Percentiles rank a stretch among this genome's conserved stretches.
These are phyloP conservation scores for Marcusenius ussheri DNA, from an alignment of 2,113 vertebrate species.

Conservation along the genomic window DNA sequence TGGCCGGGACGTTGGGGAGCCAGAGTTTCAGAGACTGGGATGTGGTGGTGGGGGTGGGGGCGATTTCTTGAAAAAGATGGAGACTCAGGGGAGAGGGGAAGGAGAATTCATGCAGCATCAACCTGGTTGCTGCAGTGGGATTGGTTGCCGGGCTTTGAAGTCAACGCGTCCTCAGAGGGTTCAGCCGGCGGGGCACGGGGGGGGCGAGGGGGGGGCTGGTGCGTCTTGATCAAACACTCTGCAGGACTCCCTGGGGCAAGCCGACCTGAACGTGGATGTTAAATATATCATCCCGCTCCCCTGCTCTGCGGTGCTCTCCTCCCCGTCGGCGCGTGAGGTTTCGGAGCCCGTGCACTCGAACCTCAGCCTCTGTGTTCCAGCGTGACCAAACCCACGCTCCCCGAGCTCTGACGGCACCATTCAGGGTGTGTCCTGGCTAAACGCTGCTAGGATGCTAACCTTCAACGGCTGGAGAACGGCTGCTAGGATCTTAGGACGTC, in stretches of 20 bases:
- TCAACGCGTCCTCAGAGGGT: slow-evolving; percentile 43
- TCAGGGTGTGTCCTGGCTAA: background rate
- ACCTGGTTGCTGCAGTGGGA: slow-evolving; percentile 48
- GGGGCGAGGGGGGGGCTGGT: slow-evolving; percentile 20
- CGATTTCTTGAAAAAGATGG: slow-evolving; percentile 12
- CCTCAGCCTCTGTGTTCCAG: background rate
- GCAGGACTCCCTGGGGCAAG: slow-evolving; percentile 30
- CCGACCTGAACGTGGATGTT: slow-evolving; percentile 48
- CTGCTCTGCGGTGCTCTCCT: slow-evolving; percentile 27
- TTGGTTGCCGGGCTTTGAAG: slow-evolving; percentile 53
- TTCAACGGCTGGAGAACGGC: background rate
- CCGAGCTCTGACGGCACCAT: background rate
- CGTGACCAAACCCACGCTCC: background rate
- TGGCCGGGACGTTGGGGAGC: background rate
- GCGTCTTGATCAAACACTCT: slow-evolving; percentile 46
- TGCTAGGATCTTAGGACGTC: background rate
- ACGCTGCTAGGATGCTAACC: background rate
- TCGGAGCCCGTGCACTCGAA: background rate
- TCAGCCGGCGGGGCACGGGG: slow-evolving; percentile 22
- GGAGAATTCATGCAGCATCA: slow-evolving; percentile 49
- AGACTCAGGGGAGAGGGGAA: background rate
- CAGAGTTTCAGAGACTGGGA: slow-evolving; percentile 18
- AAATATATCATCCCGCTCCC: slow-evolving; percentile 47
- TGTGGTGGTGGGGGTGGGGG: background rate
- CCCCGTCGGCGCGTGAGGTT: background rate